A percentile compares a stretch with the other conserved stretches of the same genome.
Conservation (phyloP, 2,113 vertebrate genomes). For the Shinisaurus crocodilurus region DNA sequence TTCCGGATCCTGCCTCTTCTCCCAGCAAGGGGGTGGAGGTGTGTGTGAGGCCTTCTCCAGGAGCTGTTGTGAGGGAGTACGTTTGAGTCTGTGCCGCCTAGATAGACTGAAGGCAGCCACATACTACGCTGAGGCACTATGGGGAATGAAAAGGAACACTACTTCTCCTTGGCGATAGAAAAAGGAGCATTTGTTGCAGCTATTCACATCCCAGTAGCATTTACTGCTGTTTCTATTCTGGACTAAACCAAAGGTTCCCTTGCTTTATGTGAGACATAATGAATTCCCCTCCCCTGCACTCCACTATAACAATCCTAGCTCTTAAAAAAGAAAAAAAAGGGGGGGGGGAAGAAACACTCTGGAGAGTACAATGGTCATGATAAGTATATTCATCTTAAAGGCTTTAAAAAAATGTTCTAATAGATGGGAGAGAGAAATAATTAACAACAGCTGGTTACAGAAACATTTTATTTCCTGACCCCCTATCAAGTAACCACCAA, state of each 20-base stretch:
- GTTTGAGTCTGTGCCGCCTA: too few species aligned
- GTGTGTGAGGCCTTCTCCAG: too few species aligned
- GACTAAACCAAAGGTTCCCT: background rate
- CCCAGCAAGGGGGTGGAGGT: too few species aligned
- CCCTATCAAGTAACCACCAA: background rate
- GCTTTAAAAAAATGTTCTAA: too few species aligned
- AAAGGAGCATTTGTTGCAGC: background rate
- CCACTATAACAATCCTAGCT: background rate
- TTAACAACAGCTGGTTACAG: background rate
- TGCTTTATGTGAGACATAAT: background rate
- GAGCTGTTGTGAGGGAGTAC: too few species aligned
- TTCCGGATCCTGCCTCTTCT: too few species aligned
- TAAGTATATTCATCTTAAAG: background rate
- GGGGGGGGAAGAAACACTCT: too few species aligned
- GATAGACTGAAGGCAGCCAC: fast-evolving
- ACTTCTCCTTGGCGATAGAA: background rate
- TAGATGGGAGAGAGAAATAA: background rate
- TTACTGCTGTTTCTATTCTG: background rate
- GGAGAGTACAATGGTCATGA: background rate
- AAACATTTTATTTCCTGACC: background rate
- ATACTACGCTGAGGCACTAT: background rate
- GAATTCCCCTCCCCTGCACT: background rate
- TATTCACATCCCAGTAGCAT: fast-evolving
- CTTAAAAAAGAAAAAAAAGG: background rate
- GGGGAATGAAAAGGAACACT: background rate